phyloP scores from a whole-genome alignment of 2,797 vertebrate genomes.

The Molothrus aeneus region DNA sequence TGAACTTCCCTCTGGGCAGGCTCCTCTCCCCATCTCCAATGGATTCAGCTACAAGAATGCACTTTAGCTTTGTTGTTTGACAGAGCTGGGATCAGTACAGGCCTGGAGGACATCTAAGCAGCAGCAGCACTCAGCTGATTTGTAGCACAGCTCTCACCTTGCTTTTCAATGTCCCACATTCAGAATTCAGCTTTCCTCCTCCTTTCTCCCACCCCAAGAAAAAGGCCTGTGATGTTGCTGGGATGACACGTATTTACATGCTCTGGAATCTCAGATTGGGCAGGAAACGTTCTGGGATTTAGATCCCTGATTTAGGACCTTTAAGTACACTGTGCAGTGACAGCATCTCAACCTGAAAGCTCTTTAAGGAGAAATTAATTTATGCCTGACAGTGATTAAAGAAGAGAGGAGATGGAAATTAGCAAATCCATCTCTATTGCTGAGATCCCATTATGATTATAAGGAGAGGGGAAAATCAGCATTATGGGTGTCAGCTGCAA shows the following conservation, averaged over 20 bases:
- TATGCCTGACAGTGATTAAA: slow-evolving; percentile 80
- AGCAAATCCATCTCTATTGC: slow-evolving; percentile 81
- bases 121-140: not conserved
- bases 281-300: slow-evolving; percentile 56
- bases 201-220: not conserved
- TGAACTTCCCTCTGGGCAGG: not conserved
- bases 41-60: not conserved
- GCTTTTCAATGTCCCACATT: not conserved
- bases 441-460: slow-evolving; percentile 77
- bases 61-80: not conserved
- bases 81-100: not conserved
- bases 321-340: slow-evolving; percentile 66
- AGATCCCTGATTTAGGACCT: slow-evolving; percentile 59
- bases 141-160: not conserved
- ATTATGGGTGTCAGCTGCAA: slow-evolving; percentile 75
- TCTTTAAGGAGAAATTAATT: slow-evolving; percentile 79
- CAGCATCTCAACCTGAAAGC: slow-evolving; percentile 72
- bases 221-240: not conserved
- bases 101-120: too few relatives aligned
- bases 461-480: slow-evolving; percentile 72
- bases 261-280: slow-evolving; percentile 39
- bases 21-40: not conserved
- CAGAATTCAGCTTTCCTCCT: not conserved
- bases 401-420: slow-evolving; percentile 76
- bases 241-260: not conserved